Base-by-base conservation (phyloP, 2,797 vertebrate genomes). In the Galaxias olidus region DNA sequence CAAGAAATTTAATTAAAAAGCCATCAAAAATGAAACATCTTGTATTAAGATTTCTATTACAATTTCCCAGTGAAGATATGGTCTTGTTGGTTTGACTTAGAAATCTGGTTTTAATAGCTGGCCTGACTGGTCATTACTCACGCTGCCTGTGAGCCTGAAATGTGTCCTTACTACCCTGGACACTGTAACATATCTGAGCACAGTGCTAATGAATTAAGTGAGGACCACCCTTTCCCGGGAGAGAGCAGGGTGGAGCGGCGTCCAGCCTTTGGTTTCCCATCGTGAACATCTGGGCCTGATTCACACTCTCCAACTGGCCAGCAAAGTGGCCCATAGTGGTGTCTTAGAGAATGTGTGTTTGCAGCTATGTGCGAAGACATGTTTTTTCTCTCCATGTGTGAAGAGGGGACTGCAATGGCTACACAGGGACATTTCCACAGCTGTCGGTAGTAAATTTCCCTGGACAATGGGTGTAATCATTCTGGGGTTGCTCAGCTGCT, bases 271-370 rank as follows among this genome's bases (percentile, higher is more conserved):
- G 64, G 55, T 79, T 76, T 78, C 65, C 64, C 69, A 69, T 74
- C 65, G 64, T 63, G 68, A 48, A 87, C 87, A 91, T 89, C 86
- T 90, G 89, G 82, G 61, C 69, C 68, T 73, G 66, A 89, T 87
- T 85, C 75, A 67, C 20, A 62, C 63, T 63, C 74, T 74, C 62
- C 66, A 72, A 74, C 69, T 71, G 66, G 79, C 73, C 80, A 72
- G 61, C 57, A 69, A 72, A 69, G 55, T 58, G 58, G 58, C 42
- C 46, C 50, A 66, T 41, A 65, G 62, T 67, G 63, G 60, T 70
- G 74, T 74, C 58, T 69, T 59, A 74, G 63, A 65, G 62, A 47
- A 64, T 64, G 50, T 71, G 30, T 51, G 13, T 63, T 63, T 67
- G 52, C 56, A 44, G 55, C 49, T 69, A 53, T n/a, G 55, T 20